Evolutionary conservation across 1,140 invertebrate species (phyloP).

Genomic region (Melitaea cinxia): DNA sequence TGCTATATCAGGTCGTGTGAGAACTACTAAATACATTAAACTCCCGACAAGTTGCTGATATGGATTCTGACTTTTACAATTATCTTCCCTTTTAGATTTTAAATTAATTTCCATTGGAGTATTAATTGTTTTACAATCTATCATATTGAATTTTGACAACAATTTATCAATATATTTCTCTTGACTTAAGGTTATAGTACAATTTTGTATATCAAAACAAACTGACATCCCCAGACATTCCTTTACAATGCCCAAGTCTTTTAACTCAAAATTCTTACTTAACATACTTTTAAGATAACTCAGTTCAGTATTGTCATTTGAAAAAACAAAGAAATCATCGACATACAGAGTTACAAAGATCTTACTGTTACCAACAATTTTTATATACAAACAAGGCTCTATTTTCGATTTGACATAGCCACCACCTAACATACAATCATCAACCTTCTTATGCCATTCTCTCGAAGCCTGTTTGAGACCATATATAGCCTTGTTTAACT

Average conservation of each 20-base stretch:
- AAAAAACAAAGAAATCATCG: slow-evolving; percentile 40
- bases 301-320: slow-evolving; percentile 10
- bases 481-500: slow-evolving; percentile 29
- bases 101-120: slow-evolving; percentile 35
- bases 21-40: background rate
- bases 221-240: slow-evolving; percentile 34
- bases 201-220: slow-evolving; percentile 17
- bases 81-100: no score
- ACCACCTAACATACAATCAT: slow-evolving; percentile 16
- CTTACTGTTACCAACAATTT: slow-evolving; percentile 15
- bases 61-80: background rate
- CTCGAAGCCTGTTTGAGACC: slow-evolving; percentile 33
- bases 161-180: slow-evolving; percentile 18
- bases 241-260: slow-evolving; percentile 34
- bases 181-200: slow-evolving; percentile 19
- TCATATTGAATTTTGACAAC: slow-evolving; percentile 32
- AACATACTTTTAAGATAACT: slow-evolving; percentile 22
- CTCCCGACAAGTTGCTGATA: background rate
- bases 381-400: slow-evolving; percentile 35
- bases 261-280: slow-evolving; percentile 30
- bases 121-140: slow-evolving; percentile 24
- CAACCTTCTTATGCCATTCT: slow-evolving; percentile 28
- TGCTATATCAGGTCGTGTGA: background rate
- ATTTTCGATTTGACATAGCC: slow-evolving; percentile 23
- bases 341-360: slow-evolving; percentile 31